Evolutionary conservation across 2,888 invertebrate genomes (phyloP).

Genomic region (Sthenelais limicola): DNA sequence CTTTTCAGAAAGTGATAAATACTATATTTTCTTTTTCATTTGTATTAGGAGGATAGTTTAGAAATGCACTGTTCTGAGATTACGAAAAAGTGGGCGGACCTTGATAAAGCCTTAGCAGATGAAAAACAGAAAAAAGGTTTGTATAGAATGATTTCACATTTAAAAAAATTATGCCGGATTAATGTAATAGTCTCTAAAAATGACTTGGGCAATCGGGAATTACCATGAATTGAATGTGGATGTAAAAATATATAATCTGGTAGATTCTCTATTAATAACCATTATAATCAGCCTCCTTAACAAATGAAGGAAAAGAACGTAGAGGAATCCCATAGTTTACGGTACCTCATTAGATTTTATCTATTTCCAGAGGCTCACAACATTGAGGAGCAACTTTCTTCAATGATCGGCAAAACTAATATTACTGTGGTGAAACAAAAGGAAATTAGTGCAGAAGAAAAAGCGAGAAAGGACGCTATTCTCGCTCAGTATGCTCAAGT

Average conservation of each 20-base stretch:
- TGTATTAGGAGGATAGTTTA: slow-evolving; percentile 53
- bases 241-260: too few species aligned
- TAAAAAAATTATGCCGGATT: too few species aligned
- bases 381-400: slow-evolving; percentile 75
- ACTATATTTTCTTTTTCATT: not conserved
- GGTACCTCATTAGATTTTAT: not conserved
- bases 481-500: slow-evolving; percentile 88
- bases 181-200: too few species aligned
- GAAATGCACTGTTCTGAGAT: slow-evolving; percentile 78
- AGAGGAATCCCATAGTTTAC: too few species aligned
- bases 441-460: slow-evolving; percentile 85
- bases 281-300: too few species aligned
- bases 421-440: slow-evolving; percentile 81
- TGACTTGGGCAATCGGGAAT: too few species aligned
- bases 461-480: slow-evolving; percentile 87
- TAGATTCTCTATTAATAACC: too few species aligned
- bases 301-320: too few species aligned
- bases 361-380: slow-evolving; percentile 7
- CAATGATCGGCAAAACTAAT: slow-evolving; percentile 83
- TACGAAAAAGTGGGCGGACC: slow-evolving; percentile 80
- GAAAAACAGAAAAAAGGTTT: slow-evolving; percentile 24
- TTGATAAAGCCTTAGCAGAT: not conserved
- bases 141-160: too few species aligned
- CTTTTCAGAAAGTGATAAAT: too few species aligned
- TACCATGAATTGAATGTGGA: too few species aligned